Evolutionary conservation across 2,888 invertebrate species (phyloP).

Genomic region (Hirtodrosophila duncani): DNA sequence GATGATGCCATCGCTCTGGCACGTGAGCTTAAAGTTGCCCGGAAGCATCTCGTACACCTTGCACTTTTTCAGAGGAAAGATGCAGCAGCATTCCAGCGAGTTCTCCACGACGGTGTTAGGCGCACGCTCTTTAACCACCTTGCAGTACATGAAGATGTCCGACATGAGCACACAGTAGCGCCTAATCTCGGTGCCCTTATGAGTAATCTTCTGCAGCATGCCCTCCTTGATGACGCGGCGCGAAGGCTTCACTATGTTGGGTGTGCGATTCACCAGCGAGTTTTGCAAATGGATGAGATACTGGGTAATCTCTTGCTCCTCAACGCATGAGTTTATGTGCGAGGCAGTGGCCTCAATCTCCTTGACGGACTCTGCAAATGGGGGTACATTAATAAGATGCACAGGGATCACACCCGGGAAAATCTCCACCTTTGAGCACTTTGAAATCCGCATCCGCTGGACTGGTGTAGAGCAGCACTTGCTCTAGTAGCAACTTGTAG

Average conservation of each 20-base stretch:
- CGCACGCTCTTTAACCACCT: conserved; percentile 80
- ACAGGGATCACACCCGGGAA: too few relatives aligned
- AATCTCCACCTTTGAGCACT: conserved; percentile 78
- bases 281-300: conserved; percentile 84
- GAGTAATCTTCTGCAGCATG: conserved; percentile 81
- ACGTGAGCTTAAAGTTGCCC: conserved; percentile 82
- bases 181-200: conserved; percentile 79
- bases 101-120: conserved; percentile 80
- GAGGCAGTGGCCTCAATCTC: conserved; percentile 84
- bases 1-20: conserved; percentile 81
- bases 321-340: conserved; percentile 86
- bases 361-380: conserved; percentile 82
- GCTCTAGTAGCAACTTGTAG: conserved; percentile 85
- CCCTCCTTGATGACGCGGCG: conserved; percentile 85
- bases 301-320: conserved; percentile 86
- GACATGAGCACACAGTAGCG: conserved; percentile 85
- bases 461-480: conserved; percentile 82
- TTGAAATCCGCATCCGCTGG: conserved; percentile 81
- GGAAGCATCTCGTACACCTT: conserved; percentile 81
- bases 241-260: conserved; percentile 82
- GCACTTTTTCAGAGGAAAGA: conserved; percentile 85
- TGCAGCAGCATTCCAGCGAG: conserved; percentile 83
- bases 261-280: conserved; percentile 81
- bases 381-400: not conserved
- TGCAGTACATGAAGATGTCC: conserved; percentile 87